Conservation (phyloP, 1,140 invertebrate species). For the Procambarus clarkii region DNA sequence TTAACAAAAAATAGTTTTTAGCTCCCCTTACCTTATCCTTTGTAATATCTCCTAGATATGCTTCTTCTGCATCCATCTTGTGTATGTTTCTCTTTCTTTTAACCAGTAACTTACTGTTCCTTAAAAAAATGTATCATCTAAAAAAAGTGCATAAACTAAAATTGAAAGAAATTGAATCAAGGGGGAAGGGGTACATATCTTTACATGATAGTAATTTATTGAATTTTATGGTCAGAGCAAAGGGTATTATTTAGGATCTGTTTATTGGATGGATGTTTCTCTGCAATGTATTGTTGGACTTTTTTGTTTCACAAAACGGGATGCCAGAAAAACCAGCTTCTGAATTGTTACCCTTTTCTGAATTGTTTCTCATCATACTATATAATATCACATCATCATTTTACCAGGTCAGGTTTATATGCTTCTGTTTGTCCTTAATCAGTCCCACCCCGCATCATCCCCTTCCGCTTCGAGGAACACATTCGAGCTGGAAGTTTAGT, state of each 20-base stretch:
- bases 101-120: too few species aligned
- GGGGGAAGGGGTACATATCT: too few species aligned
- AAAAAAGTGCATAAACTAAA: too few species aligned
- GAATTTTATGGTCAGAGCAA: too few species aligned
- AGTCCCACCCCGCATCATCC: constrained; percentile 73
- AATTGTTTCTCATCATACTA: not conserved
- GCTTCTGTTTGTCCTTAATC: constrained; percentile 48
- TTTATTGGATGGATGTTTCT: not conserved
- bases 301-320: not conserved
- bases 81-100: too few species aligned
- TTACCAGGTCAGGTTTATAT: constrained; percentile 22
- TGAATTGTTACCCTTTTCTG: not conserved
- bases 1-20: too few species aligned
- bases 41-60: too few species aligned
- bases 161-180: too few species aligned
- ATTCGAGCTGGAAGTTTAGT: constrained; percentile 72
- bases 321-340: not conserved
- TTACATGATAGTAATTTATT: too few species aligned
- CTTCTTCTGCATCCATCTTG: too few species aligned
- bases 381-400: not conserved
- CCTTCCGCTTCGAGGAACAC: constrained; percentile 71
- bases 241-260: not conserved
- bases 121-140: too few species aligned
- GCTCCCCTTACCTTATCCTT: too few species aligned
- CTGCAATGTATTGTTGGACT: not conserved